Conservation (phyloP, 2,888 invertebrate genomes). For the Acanthococcus lagerstroemiae region DNA sequence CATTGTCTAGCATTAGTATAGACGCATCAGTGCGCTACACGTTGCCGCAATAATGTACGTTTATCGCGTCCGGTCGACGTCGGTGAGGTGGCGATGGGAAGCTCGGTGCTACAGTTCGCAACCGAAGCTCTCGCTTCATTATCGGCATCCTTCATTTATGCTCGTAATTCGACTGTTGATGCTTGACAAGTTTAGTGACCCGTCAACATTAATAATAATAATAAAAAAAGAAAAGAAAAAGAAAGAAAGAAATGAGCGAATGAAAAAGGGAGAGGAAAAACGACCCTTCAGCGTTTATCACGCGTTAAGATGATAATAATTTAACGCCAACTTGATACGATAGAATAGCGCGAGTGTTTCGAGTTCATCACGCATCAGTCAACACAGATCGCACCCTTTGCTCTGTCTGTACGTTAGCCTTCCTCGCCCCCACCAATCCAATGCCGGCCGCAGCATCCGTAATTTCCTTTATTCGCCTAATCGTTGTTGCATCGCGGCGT, state of each 20-base stretch:
- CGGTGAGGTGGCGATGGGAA: neutral
- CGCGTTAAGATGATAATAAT: neutral
- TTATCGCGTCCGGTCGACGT: too few relatives aligned
- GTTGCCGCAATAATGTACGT: too few relatives aligned
- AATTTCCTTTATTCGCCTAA: too few relatives aligned
- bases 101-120: neutral
- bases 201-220: neutral
- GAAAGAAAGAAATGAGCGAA: neutral
- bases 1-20: too few relatives aligned
- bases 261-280: neutral
- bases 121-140: neutral
- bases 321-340: neutral
- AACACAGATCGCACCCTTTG: too few relatives aligned
- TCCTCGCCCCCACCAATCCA: too few relatives aligned
- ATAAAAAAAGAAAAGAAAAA: neutral
- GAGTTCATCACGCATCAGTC: too few relatives aligned
- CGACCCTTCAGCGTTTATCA: neutral
- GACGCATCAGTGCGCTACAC: too few relatives aligned
- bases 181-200: neutral
- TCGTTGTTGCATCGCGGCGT: too few relatives aligned
- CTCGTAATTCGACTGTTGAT: neutral
- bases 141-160: neutral
- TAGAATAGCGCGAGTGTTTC: too few relatives aligned
- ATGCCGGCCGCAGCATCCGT: too few relatives aligned
- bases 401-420: too few relatives aligned